phyloP scores from a whole-genome alignment of 2,888 invertebrate species.

The Drosophila basisetae region DNA sequence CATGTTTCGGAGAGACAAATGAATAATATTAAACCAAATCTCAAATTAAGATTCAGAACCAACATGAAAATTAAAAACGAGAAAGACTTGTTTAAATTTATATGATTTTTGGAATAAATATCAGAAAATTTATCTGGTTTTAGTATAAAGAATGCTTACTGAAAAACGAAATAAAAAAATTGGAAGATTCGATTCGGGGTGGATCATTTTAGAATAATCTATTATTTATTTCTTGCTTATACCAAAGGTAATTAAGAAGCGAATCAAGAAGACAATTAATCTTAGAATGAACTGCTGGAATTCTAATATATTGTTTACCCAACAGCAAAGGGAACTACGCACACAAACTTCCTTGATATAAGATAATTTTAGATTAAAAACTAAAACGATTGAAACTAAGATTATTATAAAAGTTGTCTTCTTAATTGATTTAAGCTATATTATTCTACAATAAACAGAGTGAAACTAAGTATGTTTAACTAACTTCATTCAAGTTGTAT shows the following conservation, averaged over 20 bases:
- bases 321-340: too few relatives aligned
- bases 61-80: neutral
- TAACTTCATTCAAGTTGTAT: neutral
- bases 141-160: too few relatives aligned
- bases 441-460: too few relatives aligned
- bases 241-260: neutral
- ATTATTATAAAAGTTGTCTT: too few relatives aligned
- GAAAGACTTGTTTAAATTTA: neutral
- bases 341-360: neutral
- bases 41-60: neutral
- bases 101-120: neutral
- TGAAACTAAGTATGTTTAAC: too few relatives aligned
- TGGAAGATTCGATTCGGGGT: neutral
- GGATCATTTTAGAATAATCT: neutral
- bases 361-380: neutral
- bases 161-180: neutral
- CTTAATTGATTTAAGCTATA: too few relatives aligned
- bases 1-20: neutral
- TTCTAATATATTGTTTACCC: too few relatives aligned
- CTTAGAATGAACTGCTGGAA: neutral
- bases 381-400: too few relatives aligned
- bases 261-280: neutral
- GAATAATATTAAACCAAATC: neutral
- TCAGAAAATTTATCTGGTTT: neutral
- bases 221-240: neutral